Evolutionary conservation across 2,113 vertebrate genomes (phyloP).

Genomic region (Tretioscincus oriximinensis): DNA sequence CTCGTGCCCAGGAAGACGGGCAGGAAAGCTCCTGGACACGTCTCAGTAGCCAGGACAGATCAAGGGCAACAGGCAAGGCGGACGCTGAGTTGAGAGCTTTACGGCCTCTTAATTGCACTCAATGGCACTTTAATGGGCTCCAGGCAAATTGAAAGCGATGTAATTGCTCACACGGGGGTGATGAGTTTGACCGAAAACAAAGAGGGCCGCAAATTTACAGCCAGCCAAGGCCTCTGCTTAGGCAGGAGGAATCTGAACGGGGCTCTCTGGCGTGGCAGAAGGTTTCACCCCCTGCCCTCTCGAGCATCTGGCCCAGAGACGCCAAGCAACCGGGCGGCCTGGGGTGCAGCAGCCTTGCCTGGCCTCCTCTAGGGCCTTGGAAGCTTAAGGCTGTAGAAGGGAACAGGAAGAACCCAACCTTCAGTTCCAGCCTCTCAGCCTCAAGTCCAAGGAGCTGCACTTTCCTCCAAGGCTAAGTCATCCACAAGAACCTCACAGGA

Average conservation of each 20-base stretch:
- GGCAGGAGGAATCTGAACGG: constrained; percentile 5
- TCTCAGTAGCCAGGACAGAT: neutral
- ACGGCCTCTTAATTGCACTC: constrained; percentile 68
- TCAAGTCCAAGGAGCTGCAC: too few relatives aligned
- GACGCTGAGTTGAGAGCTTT: constrained; percentile 51
- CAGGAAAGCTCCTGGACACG: neutral
- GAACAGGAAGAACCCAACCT: too few relatives aligned
- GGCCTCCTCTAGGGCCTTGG: too few relatives aligned
- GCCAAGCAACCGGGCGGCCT: too few relatives aligned
- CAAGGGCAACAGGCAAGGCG: constrained; percentile 15
- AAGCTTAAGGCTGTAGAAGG: too few relatives aligned
- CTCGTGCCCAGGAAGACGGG: too few relatives aligned
- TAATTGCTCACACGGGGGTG: constrained; percentile 64
- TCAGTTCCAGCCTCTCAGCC: too few relatives aligned
- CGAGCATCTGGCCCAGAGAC: too few relatives aligned
- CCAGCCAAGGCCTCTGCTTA: neutral
- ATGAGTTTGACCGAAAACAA: constrained; percentile 53
- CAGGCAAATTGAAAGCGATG: constrained; percentile 63
- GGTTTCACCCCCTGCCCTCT: too few relatives aligned
- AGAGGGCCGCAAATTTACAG: rapidly evolving
- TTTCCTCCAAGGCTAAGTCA: too few relatives aligned
- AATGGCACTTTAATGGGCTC: constrained; percentile 62
- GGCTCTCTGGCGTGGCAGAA: neutral
- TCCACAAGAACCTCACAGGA: too few relatives aligned
- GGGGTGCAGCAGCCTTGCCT: too few relatives aligned